A percentile compares a stretch with the other conserved stretches of the same genome.
These are phyloP conservation scores for Drosophila tsacasi DNA, from an alignment of 1,140 invertebrate genomes.

Conservation along the genomic window DNA sequence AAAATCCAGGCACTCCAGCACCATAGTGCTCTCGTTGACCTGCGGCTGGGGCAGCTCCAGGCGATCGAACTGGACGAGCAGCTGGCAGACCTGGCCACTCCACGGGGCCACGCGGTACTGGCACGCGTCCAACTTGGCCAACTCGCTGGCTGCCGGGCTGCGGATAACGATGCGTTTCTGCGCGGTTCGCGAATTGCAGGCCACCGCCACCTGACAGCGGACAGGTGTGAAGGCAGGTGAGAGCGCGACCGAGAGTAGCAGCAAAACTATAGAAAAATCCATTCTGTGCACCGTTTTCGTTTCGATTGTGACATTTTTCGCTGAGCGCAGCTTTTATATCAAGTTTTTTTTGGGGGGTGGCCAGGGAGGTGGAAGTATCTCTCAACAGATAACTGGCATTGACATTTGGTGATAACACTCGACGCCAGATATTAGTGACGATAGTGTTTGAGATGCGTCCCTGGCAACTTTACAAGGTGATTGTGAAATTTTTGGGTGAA, in stretches of 20 bases:
- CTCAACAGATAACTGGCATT: conserved; percentile 59
- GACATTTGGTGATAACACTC: conserved; percentile 55
- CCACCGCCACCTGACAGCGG: conserved; percentile 47
- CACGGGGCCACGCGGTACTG: conserved; percentile 67
- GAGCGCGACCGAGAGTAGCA: background rate
- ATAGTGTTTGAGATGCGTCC: conserved; percentile 36
- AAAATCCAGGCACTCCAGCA: conserved; percentile 66
- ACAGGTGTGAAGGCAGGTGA: conserved; percentile 12
- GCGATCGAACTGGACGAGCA: conserved; percentile 74
- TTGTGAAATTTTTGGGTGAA: conserved; percentile 22
- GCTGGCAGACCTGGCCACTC: conserved; percentile 72
- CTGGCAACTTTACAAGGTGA: conserved; percentile 10
- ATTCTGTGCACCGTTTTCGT: conserved; percentile 32
- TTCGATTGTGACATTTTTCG: conserved; percentile 53
- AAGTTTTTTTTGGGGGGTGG: conserved; percentile 1
- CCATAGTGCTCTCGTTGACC: conserved; percentile 53
- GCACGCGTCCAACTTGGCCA: conserved; percentile 64
- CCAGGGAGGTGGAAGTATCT: conserved; percentile 8
- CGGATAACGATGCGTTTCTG: conserved; percentile 69
- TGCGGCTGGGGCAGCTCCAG: conserved; percentile 70
- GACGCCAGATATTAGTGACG: conserved; percentile 34
- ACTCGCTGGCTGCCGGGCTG: conserved; percentile 42
- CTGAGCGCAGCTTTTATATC: conserved; percentile 57
- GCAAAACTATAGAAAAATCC: conserved; percentile 35
- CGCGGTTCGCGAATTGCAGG: conserved; percentile 53